Evolutionary conservation across 92 coral and sea anemone species (phyloP), one percentile per base, ranked within the genome.

Genomic region (Umimayanthus kanabou): DNA sequence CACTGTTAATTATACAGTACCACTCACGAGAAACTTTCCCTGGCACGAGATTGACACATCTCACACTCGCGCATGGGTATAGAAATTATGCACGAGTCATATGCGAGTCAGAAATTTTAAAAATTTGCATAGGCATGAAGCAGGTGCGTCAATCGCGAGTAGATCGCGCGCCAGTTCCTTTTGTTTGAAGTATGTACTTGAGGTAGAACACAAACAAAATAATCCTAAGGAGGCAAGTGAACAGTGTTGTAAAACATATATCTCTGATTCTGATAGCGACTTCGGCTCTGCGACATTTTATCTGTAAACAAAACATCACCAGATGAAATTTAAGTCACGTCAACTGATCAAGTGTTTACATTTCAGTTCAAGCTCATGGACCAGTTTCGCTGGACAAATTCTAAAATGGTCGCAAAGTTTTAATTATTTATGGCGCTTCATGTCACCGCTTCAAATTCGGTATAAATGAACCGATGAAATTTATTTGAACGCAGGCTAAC

Each of bases 121-220:
- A 64, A 69, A 69, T 69, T 69, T 69, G 30, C 29, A 69, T 69
- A 69, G 6, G 73, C 73, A 69, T 69, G 73, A 22, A 69, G 73
- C 73, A 11, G n/a, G n/a, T n/a, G 74, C 74, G 74, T 69, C 74
- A 69, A n/a, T 69, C 74, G 74, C 74, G 74, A 69, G 74, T 33
- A 33, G 37, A 33, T 33, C 37, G 37, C 37, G 37, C 37, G 37
- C 74, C 74, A 69, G 74, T 69, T 69, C 74, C 74, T 69, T 69
- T 69, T 69, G 74, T 69, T 69, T 69, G 74, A 69, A 69, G 74
- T 74, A 39, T 37, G 79, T 74, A 74, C 79, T 74, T 74, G 43
- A 30, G 79, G 79, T 74, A 37, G 79, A 74, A 33, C 79, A 74
- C 79, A 6, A 37, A 74, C 37, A 33, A 33, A 74, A 74, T 13